These are phyloP conservation scores for Schrankia costaestrigalis DNA, from an alignment of 2,888 invertebrate genomes.

Conservation along the genomic window DNA sequence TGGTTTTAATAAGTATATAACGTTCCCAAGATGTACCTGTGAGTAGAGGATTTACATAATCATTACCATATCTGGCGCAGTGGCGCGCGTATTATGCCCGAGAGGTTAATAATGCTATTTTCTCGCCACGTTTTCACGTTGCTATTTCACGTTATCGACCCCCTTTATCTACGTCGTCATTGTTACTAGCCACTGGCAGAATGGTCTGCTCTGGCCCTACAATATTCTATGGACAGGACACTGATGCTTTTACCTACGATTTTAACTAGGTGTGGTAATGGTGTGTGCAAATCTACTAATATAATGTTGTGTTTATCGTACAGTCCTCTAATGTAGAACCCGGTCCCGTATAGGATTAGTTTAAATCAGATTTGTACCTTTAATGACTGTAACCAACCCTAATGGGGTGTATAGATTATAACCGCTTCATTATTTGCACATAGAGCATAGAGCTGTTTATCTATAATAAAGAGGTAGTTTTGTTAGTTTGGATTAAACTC, in stretches of 20 bases:
- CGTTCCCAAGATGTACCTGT: slow-evolving; percentile 77
- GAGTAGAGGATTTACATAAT: slow-evolving; percentile 80
- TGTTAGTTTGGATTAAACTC: too few relatives aligned
- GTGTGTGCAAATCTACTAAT: slow-evolving; percentile 12
- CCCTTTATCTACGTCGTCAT: slow-evolving; percentile 77
- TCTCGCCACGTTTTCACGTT: slow-evolving; percentile 79
- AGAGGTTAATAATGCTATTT: slow-evolving; percentile 81
- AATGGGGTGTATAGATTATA: slow-evolving; percentile 17
- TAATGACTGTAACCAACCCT: slow-evolving; percentile 25
- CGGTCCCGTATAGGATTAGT: slow-evolving; percentile 15
- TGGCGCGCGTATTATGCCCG: slow-evolving; percentile 79
- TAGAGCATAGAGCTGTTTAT: too few relatives aligned
- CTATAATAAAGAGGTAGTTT: too few relatives aligned
- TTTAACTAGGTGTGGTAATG: slow-evolving; percentile 23
- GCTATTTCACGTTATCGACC: slow-evolving; percentile 78
- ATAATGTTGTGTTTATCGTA: slow-evolving; percentile 22
- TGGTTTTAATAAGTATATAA: slow-evolving; percentile 80
- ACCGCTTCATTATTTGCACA: slow-evolving; percentile 12
- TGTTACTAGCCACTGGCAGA: slow-evolving; percentile 73
- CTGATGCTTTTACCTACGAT: slow-evolving; percentile 16
- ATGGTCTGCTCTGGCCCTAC: slow-evolving; percentile 56
- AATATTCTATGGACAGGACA: slow-evolving; percentile 32
- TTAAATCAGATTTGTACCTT: slow-evolving; percentile 28
- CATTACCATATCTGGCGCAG: slow-evolving; percentile 81
- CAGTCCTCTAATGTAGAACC: slow-evolving; percentile 16